Evolutionary conservation across 2,113 vertebrate genomes (phyloP).

Genomic region (Gymnorhina tibicen): DNA sequence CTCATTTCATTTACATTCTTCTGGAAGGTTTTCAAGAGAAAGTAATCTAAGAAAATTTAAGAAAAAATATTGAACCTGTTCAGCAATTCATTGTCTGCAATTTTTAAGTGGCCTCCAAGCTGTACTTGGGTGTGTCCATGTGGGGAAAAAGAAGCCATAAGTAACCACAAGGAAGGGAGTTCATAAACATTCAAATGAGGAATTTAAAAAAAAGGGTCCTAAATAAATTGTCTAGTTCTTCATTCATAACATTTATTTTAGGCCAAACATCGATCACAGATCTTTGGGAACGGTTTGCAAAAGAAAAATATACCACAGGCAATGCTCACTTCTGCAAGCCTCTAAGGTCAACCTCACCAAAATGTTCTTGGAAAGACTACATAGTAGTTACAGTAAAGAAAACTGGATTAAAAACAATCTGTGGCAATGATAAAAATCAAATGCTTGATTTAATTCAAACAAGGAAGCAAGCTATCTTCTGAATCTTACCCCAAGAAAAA

Average conservation of each 20-base stretch:
- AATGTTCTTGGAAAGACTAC: neutral
- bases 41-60: neutral
- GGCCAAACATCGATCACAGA: neutral
- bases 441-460: neutral
- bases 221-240: neutral
- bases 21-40: neutral
- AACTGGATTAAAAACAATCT: neutral
- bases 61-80: neutral
- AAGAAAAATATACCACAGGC: neutral
- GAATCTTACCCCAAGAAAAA: constrained; percentile 15
- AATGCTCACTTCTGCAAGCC: neutral
- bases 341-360: neutral
- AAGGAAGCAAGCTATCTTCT: neutral
- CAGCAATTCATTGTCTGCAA: neutral
- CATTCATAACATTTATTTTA: neutral
- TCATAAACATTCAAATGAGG: neutral
- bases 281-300: neutral
- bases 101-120: neutral
- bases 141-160: neutral
- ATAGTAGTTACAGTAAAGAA: neutral
- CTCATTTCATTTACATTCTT: neutral
- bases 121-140: neutral
- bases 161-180: neutral
- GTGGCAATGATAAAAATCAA: neutral
- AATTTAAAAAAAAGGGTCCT: neutral